phyloP scores from a whole-genome alignment of 2,797 vertebrate genomes.

The Chrysocyon brachyurus region DNA sequence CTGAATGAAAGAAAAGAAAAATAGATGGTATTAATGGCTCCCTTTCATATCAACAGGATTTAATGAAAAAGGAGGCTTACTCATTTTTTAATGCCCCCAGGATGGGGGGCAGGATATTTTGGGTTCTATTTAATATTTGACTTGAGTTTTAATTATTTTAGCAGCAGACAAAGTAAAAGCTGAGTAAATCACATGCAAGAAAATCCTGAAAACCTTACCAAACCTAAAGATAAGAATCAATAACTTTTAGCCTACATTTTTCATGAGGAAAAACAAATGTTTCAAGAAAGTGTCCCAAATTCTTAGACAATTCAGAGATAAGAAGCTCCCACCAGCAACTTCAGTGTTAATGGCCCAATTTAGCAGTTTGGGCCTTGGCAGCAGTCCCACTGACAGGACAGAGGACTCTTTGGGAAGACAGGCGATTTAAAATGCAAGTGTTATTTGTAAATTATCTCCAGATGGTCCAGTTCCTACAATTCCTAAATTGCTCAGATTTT shows the following conservation, averaged over 20 bases:
- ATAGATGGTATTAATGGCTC: background rate
- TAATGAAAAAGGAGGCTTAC: background rate
- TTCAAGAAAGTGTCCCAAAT: constrained; percentile 6
- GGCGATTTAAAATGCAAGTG: constrained; percentile 25
- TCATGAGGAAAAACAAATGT: constrained; percentile 30
- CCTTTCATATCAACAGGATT: background rate
- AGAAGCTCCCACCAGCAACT: constrained; percentile 12
- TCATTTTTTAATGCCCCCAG: background rate
- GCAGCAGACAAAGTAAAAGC: constrained; percentile 6
- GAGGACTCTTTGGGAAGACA: constrained; percentile 66
- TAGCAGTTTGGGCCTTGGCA: constrained; percentile 61
- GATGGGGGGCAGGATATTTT: background rate
- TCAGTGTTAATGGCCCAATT: constrained; percentile 54
- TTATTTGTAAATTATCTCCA: constrained; percentile 72
- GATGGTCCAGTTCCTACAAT: constrained; percentile 52
- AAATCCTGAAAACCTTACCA: constrained; percentile 43
- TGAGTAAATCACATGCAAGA: background rate
- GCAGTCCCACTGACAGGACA: background rate
- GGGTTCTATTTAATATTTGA: background rate
- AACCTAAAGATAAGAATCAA: background rate
- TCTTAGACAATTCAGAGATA: constrained; percentile 71
- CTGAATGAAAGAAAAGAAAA: background rate
- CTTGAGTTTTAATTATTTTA: constrained; percentile 7
- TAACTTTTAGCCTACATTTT: constrained; percentile 6
- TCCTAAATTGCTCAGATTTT: constrained; percentile 20